Evolutionary conservation across 2,888 invertebrate species (phyloP).

Genomic region (Noctua comes): DNA sequence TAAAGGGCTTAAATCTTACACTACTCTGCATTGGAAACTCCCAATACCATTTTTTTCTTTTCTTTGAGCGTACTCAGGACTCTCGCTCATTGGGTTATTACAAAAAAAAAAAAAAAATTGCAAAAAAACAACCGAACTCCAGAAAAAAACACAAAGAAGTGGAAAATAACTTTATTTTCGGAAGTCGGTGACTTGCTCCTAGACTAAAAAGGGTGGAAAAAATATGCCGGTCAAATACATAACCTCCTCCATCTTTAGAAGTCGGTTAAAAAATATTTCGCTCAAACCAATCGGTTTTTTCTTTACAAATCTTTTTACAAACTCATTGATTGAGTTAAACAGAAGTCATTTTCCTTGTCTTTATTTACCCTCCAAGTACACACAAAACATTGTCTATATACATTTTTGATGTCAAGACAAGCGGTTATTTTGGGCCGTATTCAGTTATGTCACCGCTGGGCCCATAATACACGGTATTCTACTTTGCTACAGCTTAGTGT

Average conservation of each 20-base stretch:
- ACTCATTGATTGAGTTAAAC: not conserved
- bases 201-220: not conserved
- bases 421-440: slow-evolving; percentile 42
- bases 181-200: not conserved
- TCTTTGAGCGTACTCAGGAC: too few relatives aligned
- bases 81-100: too few relatives aligned
- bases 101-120: too few relatives aligned
- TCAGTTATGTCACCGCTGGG: slow-evolving; percentile 40
- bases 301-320: not conserved
- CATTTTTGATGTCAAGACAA: slow-evolving; percentile 50
- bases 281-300: not conserved
- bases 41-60: too few relatives aligned
- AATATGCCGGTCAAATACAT: not conserved
- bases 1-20: too few relatives aligned
- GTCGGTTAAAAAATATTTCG: not conserved
- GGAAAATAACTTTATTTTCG: not conserved
- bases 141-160: too few relatives aligned
- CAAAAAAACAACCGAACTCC: too few relatives aligned
- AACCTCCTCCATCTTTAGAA: not conserved
- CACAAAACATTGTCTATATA: slow-evolving; percentile 24
- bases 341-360: slow-evolving; percentile 13
- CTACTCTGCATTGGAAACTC: too few relatives aligned
- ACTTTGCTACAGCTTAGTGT: slow-evolving; percentile 55
- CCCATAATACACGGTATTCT: slow-evolving; percentile 60
- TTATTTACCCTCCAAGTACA: slow-evolving; percentile 12